phyloP scores from a whole-genome alignment of 2,888 invertebrate species.

The Apodemia duryi region DNA sequence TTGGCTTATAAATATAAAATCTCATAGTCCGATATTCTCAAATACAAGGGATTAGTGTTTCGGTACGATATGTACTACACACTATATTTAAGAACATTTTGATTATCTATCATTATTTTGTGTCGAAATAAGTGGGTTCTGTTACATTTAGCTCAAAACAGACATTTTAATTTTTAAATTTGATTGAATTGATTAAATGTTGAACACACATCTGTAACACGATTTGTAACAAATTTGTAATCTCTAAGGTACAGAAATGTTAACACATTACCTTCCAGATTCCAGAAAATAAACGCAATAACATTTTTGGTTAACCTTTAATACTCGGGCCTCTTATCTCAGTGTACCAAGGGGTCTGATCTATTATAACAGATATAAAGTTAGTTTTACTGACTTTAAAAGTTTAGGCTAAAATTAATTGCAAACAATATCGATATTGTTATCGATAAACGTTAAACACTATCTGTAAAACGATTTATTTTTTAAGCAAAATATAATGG shows the following conservation, averaged over 20 bases:
- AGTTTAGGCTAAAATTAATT: not conserved
- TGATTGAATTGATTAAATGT: not conserved
- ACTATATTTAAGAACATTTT: slow-evolving; percentile 47
- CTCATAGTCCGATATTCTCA: slow-evolving; percentile 63
- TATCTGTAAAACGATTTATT: not conserved
- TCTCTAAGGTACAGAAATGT: not conserved
- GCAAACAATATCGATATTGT: not conserved
- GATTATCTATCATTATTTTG: slow-evolving; percentile 23
- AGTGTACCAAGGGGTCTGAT: not conserved
- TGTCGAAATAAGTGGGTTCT: not conserved
- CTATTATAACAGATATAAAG: not conserved
- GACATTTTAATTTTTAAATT: not conserved
- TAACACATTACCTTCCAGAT: not conserved
- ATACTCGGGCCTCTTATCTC: not conserved
- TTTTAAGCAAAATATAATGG: not conserved
- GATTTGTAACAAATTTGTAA: not conserved
- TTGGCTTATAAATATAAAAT: slow-evolving; percentile 65
- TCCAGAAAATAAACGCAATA: not conserved
- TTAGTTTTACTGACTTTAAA: not conserved
- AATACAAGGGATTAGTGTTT: slow-evolving; percentile 66
- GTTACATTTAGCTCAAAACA: not conserved
- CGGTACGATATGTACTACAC: slow-evolving; percentile 50
- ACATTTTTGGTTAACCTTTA: not conserved
- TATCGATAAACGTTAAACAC: not conserved
- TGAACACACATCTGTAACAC: not conserved